Conservation (phyloP, 2,113 vertebrate species). For the Butorides virescens region DNA sequence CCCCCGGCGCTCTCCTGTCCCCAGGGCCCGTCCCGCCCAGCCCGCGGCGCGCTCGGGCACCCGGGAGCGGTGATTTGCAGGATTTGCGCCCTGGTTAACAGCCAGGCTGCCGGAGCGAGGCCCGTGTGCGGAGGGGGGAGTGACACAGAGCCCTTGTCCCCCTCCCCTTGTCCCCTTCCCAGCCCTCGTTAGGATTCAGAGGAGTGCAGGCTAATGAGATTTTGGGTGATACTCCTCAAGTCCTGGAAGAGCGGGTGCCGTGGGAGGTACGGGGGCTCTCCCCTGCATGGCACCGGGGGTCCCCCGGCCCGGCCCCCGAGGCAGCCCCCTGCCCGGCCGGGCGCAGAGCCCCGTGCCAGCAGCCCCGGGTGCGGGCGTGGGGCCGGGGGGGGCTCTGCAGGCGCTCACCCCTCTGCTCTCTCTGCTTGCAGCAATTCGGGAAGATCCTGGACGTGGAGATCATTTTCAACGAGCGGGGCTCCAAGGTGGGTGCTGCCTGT, state of each 20-base stretch:
- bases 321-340: neutral
- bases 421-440: conserved; percentile 90
- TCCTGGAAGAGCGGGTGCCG: neutral
- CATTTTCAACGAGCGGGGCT: conserved; percentile 97
- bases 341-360: neutral
- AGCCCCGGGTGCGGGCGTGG: neutral
- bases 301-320: neutral
- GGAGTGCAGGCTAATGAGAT: neutral
- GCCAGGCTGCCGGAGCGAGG: neutral
- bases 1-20: neutral
- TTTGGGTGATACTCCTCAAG: neutral
- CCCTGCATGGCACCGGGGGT: neutral
- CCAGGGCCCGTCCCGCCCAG: fast-evolving
- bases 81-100: neutral
- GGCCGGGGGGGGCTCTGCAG: neutral
- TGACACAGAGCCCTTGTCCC: neutral
- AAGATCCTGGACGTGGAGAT: conserved; percentile 98
- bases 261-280: neutral
- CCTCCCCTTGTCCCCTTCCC: neutral
- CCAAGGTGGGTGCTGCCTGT: conserved; percentile 88
- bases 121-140: fast-evolving
- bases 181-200: neutral
- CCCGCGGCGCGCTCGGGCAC: fast-evolving
- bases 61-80: neutral
- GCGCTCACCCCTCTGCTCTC: conserved; percentile 28